phyloP scores from a whole-genome alignment of 2,113 vertebrate species.

The Mirounga angustirostris region DNA sequence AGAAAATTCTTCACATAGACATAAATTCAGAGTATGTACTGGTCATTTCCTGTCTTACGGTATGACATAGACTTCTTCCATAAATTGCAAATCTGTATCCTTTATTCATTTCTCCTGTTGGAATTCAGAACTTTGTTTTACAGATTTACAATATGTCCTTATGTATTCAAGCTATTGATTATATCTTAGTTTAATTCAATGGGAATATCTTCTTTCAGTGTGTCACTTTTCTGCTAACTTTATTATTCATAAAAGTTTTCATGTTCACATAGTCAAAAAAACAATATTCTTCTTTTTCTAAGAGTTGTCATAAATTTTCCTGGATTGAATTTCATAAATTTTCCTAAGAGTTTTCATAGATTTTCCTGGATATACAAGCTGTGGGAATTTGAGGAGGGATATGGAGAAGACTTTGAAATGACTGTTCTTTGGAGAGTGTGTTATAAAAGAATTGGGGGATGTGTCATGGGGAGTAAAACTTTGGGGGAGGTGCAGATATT shows the following conservation, averaged over 20 bases:
- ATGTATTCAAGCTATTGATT: background rate
- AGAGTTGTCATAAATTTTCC: background rate
- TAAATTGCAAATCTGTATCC: background rate
- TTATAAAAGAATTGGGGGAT: background rate
- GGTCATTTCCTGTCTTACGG: background rate
- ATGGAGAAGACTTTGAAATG: background rate
- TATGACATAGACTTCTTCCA: background rate
- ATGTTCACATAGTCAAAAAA: background rate
- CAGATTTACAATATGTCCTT: background rate
- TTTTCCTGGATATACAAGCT: background rate
- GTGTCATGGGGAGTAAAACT: background rate
- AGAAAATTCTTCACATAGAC: background rate
- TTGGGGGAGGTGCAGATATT: background rate
- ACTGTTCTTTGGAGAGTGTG: background rate
- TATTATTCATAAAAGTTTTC: background rate
- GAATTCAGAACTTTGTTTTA: background rate
- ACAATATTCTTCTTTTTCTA: background rate
- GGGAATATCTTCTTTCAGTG: background rate
- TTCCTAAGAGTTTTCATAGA: background rate
- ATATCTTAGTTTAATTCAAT: background rate
- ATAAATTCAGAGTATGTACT: background rate
- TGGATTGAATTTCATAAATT: background rate
- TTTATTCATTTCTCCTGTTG: background rate
- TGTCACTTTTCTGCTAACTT: background rate
- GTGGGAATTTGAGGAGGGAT: background rate